These are phyloP conservation scores for Cnemophilus loriae DNA, from an alignment of 2,113 vertebrate genomes.

Conservation along the genomic window DNA sequence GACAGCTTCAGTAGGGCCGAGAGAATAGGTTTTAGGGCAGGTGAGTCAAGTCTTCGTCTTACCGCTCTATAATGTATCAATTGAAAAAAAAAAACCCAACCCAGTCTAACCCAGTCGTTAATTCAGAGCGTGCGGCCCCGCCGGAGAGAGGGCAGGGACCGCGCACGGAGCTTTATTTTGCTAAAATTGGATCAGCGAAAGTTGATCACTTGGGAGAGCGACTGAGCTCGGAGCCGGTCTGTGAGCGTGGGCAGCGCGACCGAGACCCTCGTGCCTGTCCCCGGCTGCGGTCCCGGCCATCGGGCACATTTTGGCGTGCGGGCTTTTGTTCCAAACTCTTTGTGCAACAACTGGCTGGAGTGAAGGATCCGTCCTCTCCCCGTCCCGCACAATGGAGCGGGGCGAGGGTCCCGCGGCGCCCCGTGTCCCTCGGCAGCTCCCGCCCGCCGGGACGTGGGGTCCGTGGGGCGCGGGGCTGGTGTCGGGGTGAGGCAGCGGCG, in stretches of 20 bases:
- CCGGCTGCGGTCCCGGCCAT: background rate
- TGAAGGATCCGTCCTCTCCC: background rate
- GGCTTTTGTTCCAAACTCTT: conserved; percentile 59
- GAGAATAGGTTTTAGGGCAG: background rate
- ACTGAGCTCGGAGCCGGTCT: fast-evolving
- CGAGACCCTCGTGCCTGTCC: background rate
- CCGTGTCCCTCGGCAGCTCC: background rate
- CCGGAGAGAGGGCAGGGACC: background rate
- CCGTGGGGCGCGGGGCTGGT: background rate
- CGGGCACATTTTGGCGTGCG: background rate
- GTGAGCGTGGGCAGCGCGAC: background rate
- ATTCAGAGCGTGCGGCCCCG: background rate
- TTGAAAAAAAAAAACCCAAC: fast-evolving
- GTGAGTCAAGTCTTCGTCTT: background rate
- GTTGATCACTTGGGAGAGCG: background rate
- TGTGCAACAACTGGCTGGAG: background rate
- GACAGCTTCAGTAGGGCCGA: fast-evolving
- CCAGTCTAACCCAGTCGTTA: background rate
- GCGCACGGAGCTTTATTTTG: background rate
- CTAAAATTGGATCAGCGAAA: background rate
- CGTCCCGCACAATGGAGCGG: background rate
- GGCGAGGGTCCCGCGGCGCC: background rate
- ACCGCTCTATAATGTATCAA: background rate
- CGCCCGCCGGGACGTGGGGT: background rate
- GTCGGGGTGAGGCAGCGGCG: background rate